Base-by-base conservation (phyloP, 2,888 invertebrate species). In the Halictus quadricinctus region DNA sequence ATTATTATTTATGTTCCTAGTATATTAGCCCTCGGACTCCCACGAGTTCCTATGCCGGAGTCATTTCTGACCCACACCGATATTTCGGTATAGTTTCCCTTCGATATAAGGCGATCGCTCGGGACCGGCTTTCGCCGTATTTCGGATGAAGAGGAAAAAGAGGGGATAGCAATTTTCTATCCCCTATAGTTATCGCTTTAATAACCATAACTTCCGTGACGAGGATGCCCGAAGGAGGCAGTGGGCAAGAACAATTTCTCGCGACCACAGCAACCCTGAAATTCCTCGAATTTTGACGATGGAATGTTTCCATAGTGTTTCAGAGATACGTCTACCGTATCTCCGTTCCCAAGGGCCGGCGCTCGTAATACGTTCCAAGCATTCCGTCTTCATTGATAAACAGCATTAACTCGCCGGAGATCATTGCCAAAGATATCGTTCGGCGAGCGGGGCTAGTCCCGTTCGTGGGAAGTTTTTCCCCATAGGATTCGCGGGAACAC, bases 401-500 rank as follows among this genome's bases (percentile, higher is more conserved):
- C 81, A 74, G 64, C 73, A 48, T 66, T 54, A 58, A 72, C 25
- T 41, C 79, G 18, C 25, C 64, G 58, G 74, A 84, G 79, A 81
- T 84, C 58, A 85, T 80, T 83, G 77, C 46, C 58, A 21, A 80
- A 66, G 85, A 85, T 80, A 90, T 87, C 80, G 72, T 81, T 72
- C 73, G 50, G 85, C 73, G 70, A 70, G 75, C 36, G 76, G 85
- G 85, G 81, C 70, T 80, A 77, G 75, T 50, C 76, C 79, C 79
- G 18, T 72, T 69, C 85, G 88, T 90, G 89, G 84, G 90, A 90
- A 90, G 72, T 72, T 76, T 54, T 70, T 72, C 64, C 79, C 81
- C 12, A 66, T 29, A 76, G 85, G 80, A 84, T 76, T 83, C 89
- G 81, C 88, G 90, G 88, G 90, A 90, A 90, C 88, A 83, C 72